Conservation (phyloP, 2,888 invertebrate genomes). For the Chaetogeoica ovagalla region DNA sequence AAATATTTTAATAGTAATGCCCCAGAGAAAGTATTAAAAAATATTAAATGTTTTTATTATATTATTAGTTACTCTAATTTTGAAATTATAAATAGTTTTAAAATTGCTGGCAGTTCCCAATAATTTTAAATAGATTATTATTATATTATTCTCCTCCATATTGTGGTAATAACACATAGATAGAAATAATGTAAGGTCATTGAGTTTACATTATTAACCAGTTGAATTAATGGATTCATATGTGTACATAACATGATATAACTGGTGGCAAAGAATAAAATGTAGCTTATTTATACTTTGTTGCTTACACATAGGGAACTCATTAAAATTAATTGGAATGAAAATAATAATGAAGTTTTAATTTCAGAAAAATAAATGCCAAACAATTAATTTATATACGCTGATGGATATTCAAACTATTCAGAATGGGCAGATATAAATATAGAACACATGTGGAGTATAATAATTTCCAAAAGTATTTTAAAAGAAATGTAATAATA, state of each 20-base stretch:
- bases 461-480: conserved; percentile 19
- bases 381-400: not conserved
- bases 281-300: not conserved
- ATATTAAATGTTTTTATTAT: not conserved
- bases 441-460: not conserved
- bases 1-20: not conserved
- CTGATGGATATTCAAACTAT: not conserved
- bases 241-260: not conserved
- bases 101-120: not conserved
- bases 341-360: conserved; percentile 1
- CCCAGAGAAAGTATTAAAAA: not conserved
- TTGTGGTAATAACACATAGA: not conserved
- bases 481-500: not conserved
- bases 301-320: not conserved
- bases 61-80: too few species aligned
- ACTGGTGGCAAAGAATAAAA: not conserved
- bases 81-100: too few species aligned
- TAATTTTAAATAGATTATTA: not conserved
- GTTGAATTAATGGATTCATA: not conserved
- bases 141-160: too few species aligned
- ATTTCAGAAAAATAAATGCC: conserved; percentile 3
- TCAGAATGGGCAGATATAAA: conserved; percentile 5
- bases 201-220: not conserved
- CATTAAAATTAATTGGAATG: conserved; percentile 5
- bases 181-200: conserved; percentile 1